Percentiles rank a stretch among this genome's conserved stretches.
These are phyloP conservation scores for Leptopilina boulardi DNA, from an alignment of 1,140 invertebrate genomes.

Conservation along the genomic window DNA sequence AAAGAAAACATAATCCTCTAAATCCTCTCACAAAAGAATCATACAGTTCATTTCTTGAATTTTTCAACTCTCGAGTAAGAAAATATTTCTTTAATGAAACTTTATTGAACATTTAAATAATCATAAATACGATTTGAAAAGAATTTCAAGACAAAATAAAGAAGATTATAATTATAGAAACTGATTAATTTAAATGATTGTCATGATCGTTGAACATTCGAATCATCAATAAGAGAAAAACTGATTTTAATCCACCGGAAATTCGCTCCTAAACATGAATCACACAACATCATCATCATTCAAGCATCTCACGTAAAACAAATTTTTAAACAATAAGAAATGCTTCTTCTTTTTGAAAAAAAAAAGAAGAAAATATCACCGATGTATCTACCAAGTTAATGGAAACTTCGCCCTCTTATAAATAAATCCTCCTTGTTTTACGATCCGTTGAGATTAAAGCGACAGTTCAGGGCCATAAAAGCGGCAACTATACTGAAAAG, in stretches of 20 bases:
- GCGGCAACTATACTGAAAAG: neutral
- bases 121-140: too few relatives aligned
- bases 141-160: too few relatives aligned
- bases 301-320: too few relatives aligned
- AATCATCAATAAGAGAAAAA: too few relatives aligned
- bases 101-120: neutral
- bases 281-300: too few relatives aligned
- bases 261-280: too few relatives aligned
- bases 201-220: too few relatives aligned
- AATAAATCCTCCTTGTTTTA: conserved; percentile 2
- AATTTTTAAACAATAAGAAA: too few relatives aligned
- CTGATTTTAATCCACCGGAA: too few relatives aligned
- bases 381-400: neutral
- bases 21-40: conserved; percentile 14
- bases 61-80: conserved; percentile 9
- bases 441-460: neutral
- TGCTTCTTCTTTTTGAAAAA: too few relatives aligned
- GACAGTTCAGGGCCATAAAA: conserved; percentile 17
- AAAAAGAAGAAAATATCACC: neutral
- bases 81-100: neutral
- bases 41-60: conserved; percentile 9
- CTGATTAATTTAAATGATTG: too few relatives aligned
- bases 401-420: neutral
- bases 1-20: conserved; percentile 7
- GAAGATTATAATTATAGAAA: too few relatives aligned